Evolutionary conservation across 2,888 invertebrate genomes (phyloP), one percentile per base, ranked within the genome.

Genomic region (Rhagonycha fulva): DNA sequence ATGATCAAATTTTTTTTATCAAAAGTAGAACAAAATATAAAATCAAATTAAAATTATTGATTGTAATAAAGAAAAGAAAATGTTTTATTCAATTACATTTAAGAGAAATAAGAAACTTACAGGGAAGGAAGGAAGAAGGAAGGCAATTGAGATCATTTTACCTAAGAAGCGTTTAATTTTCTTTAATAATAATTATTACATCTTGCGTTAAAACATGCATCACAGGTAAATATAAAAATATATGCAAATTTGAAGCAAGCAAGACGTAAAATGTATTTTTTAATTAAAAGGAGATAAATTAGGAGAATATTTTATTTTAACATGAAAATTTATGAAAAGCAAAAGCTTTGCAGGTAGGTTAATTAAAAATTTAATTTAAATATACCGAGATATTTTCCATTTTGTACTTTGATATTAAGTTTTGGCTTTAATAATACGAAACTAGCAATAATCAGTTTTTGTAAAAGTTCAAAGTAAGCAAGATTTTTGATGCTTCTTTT

Each of bases 401-500:
- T 70, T 70, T 14, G n/a, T 62, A 11, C 26, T 68, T 32, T 62
- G 60, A 67, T 61, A 72, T 62, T 24, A 69, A 73, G 70, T 69
- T 66, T 66, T 66, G 24, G 26, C 26, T 26, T 66, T 23, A 24
- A 66, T 66, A n/a, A 24, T 24, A 66, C n/a, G 63, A 66, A 66
- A 66, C 63, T 62, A 62, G 30, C 30, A 62, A 68, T 67, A 19
- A 24, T 61, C 12, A 63, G 19, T 19, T 68, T 61, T 74, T 67
- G 66, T 61, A 28, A 66, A 69, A 73, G 69, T 74, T 70, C 71
- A 71, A 62, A 60, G 75, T 68, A 70, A 68, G 61, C 62, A 23
- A 67, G 67, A 70, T 75, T 47, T 62, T 71, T 28, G 70, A 69
- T 71, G 32, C 14, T 77, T 63, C 26, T 77, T 72, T 77, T 77